Evolutionary conservation across 2,797 vertebrate species (phyloP).

Genomic region (Coccyzus lansbergi): DNA sequence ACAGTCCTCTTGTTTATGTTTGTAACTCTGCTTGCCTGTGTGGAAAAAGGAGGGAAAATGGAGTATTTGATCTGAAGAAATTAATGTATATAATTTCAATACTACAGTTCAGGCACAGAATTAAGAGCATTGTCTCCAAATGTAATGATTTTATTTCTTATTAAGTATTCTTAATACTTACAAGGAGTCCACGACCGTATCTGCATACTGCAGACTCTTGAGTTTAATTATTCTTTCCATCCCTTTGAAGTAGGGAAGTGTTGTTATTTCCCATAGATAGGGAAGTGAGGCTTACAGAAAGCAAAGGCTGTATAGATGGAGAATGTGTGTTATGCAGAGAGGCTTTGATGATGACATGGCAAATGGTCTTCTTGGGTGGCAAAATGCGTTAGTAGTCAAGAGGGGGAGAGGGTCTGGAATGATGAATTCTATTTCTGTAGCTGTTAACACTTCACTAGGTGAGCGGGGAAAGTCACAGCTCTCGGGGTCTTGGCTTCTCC

Average conservation of each 20-base stretch:
- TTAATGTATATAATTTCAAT: background rate
- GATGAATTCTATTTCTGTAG: constrained; percentile 52
- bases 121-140: background rate
- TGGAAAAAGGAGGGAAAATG: background rate
- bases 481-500: background rate
- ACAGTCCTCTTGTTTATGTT: background rate
- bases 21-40: background rate
- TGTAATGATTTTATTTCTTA: background rate
- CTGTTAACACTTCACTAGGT: constrained; percentile 30
- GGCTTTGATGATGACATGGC: constrained; percentile 39
- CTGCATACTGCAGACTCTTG: background rate
- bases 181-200: background rate
- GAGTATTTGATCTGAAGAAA: background rate
- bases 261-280: constrained; percentile 41
- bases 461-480: constrained; percentile 2
- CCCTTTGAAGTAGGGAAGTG: constrained; percentile 42
- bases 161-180: background rate
- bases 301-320: background rate
- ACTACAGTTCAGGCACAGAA: background rate
- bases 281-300: constrained; percentile 55
- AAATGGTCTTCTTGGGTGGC: constrained; percentile 27
- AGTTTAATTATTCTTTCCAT: background rate
- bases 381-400: background rate
- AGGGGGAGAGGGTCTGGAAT: constrained; percentile 28
- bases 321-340: constrained; percentile 12